Evolutionary conservation across 2,113 vertebrate genomes (phyloP).

Genomic region (Antennarius striatus): DNA sequence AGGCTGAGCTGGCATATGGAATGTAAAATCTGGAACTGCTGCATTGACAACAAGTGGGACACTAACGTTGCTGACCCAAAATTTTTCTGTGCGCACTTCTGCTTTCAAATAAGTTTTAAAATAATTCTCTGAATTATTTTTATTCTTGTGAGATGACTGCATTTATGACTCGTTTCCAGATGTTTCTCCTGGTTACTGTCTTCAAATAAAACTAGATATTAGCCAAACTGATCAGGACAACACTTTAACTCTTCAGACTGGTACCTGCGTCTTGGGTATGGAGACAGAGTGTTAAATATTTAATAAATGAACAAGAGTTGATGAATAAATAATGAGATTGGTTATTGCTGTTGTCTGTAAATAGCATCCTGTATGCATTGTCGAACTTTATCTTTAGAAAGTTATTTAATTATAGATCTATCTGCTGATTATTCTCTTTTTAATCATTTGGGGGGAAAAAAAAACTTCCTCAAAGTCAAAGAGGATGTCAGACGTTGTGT

Average conservation of each 20-base stretch:
- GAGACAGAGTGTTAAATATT: no score
- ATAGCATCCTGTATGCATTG: background rate
- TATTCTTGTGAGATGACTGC: background rate
- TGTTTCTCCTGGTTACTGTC: no score
- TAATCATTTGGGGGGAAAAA: no score
- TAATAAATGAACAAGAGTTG: no score
- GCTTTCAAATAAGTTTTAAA: constrained; percentile 9
- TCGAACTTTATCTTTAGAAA: background rate
- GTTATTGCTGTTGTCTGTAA: background rate
- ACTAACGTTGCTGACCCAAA: constrained; percentile 41
- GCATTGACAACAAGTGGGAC: constrained; percentile 12
- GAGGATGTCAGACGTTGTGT: background rate
- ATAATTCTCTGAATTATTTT: background rate
- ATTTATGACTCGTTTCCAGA: background rate
- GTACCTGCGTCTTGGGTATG: no score
- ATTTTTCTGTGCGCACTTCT: constrained; percentile 22
- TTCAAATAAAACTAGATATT: no score
- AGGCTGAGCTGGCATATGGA: constrained; percentile 18
- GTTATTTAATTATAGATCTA: background rate
- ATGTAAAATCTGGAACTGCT: constrained; percentile 50
- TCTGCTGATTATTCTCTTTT: background rate
- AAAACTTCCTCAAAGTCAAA: background rate
- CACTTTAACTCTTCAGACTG: no score
- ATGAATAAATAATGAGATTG: background rate
- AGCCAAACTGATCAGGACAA: no score